Evolutionary conservation across 2,113 vertebrate genomes (phyloP), one percentile per base, ranked within the genome.

Genomic region (Geococcyx californianus): DNA sequence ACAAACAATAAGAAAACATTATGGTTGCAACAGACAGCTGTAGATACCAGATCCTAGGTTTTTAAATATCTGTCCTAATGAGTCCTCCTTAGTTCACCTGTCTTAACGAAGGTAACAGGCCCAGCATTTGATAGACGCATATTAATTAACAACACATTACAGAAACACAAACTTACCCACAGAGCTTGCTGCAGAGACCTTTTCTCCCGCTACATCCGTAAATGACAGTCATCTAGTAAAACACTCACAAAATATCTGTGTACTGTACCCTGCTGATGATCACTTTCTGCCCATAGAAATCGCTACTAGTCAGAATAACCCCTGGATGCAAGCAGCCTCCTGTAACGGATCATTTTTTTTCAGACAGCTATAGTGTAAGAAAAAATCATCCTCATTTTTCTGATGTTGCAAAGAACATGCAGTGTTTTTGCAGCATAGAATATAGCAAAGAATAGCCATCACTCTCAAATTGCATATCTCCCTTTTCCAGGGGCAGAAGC

Each of bases 331-430:
- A 18, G 6, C 67, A 66, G 6, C 3, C 36, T 72, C 31, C 28
- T 14, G 1, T 19, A 54, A 70, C 34, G 26, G 14, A 59, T 11
- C 4, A 31, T 12, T 6, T 84, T 12, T 6, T 84, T 79, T 87
- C 36, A 38, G 16, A 34, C 3, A 70, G 7, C 10, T 20, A 6
- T 0, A 33, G 19, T 0, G 0, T 29, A 67, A 83, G 7, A n/a
- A 15, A n/a, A 45, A 6, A 23, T 52, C 13, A 42, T 55, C 7
- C 9, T 89, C 12, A n/a, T 54, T 56, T 89, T 60, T 36, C 18
- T 84, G 19, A 24, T 11, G 3, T 9, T 59, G 10, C 16, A 68
- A 82, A 67, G 8, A 42, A 6, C 23, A 55, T 7, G 34, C 2
- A 16, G 9, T 2, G 3, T 5, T 42, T 55, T 40, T 42, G 24